These are phyloP conservation scores for Dioctria rufipes DNA, from an alignment of 2,888 invertebrate genomes.

Conservation along the genomic window DNA sequence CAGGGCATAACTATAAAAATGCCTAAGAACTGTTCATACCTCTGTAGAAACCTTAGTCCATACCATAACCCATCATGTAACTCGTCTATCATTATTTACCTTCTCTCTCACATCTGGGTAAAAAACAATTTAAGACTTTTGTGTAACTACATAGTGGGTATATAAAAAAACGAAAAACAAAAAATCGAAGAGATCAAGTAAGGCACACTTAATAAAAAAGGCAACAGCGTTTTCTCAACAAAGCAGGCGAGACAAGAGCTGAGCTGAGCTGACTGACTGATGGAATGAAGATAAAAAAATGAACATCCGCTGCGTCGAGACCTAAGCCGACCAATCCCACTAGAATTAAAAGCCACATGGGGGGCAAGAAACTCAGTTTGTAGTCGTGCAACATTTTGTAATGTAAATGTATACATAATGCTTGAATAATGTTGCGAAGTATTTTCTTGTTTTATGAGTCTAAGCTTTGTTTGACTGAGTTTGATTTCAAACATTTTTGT, in stretches of 20 bases:
- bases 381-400: background rate
- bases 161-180: background rate
- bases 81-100: slow-evolving; percentile 38
- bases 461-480: background rate
- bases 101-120: background rate
- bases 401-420: background rate
- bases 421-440: no score
- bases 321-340: background rate
- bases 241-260: background rate
- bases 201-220: slow-evolving; percentile 2
- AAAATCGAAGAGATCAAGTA: background rate
- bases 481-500: background rate
- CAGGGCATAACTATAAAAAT: no score
- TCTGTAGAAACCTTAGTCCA: background rate
- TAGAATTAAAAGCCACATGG: background rate
- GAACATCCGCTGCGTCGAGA: background rate
- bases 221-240: background rate
- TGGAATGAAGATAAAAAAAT: background rate
- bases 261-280: background rate
- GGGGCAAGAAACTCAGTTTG: slow-evolving; percentile 30
- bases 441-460: no score
- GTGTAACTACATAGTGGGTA: background rate
- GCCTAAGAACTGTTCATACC: no score
- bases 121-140: slow-evolving; percentile 4
- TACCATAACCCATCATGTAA: slow-evolving; percentile 5